phyloP scores from a whole-genome alignment of 2,797 vertebrate genomes.

The Gymnothorax reevesii region DNA sequence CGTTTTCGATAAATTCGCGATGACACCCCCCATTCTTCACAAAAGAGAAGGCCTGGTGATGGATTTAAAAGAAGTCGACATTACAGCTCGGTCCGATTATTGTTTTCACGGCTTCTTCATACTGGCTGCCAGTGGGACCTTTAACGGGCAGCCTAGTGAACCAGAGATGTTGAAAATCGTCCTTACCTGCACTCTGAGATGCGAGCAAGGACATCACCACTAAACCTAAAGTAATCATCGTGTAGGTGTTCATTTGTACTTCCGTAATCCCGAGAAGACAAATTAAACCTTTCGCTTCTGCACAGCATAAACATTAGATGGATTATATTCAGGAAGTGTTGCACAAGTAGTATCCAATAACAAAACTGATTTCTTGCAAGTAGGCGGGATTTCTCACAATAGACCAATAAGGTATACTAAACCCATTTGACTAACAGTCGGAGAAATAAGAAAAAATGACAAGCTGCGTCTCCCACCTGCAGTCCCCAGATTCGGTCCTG shows the following conservation, averaged over 20 bases:
- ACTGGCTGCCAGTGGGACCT: too few species aligned
- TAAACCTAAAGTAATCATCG: background rate
- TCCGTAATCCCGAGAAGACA: background rate
- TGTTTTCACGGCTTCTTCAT: background rate
- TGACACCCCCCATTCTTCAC: background rate
- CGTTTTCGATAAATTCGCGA: background rate
- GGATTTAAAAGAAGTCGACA: background rate
- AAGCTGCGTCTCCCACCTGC: background rate
- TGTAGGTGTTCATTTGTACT: background rate
- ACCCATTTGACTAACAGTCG: background rate
- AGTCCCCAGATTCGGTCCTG: background rate
- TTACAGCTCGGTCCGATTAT: background rate
- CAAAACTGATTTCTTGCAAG: background rate
- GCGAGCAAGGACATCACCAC: background rate
- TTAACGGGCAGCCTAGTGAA: background rate
- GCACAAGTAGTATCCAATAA: background rate
- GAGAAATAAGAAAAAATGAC: background rate
- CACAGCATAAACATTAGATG: background rate
- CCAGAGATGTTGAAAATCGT: background rate
- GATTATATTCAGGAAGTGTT: background rate
- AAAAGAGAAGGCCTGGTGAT: background rate
- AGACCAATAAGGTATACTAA: background rate
- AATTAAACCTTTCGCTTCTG: background rate
- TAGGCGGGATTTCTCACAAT: background rate
- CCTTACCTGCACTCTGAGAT: slow-evolving; percentile 5